Conservation (phyloP, 2,113 vertebrate genomes). For the Trogon melanurus region DNA sequence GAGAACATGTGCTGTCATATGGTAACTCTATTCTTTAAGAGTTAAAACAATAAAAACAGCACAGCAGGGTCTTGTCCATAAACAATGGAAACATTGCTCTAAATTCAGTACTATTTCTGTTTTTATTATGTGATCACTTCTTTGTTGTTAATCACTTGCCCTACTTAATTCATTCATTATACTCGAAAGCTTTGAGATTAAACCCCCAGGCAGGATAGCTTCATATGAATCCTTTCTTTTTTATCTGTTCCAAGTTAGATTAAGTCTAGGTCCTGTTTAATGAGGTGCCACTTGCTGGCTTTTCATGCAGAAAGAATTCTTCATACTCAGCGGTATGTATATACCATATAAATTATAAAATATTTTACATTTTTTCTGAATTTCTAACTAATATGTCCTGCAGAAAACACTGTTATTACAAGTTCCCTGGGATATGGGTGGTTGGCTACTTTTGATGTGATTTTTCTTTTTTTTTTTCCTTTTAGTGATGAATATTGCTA, state of each 20-base stretch:
- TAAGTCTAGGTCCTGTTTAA: conserved; percentile 83
- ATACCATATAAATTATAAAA: conserved; percentile 80
- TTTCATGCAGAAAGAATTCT: conserved; percentile 78
- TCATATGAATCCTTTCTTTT: conserved; percentile 77
- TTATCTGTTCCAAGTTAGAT: conserved; percentile 80
- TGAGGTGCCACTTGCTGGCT: conserved; percentile 80
- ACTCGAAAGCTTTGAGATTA: conserved; percentile 77
- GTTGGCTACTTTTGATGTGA: conserved; percentile 73
- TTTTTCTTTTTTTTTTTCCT: conserved; percentile 40
- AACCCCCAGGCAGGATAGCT: conserved; percentile 77
- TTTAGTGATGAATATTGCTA: background rate
- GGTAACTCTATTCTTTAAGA: conserved; percentile 17
- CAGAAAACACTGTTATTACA: conserved; percentile 78
- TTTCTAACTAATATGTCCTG: conserved; percentile 72
- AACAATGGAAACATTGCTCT: conserved; percentile 71
- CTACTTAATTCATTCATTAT: conserved; percentile 81
- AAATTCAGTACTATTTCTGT: conserved; percentile 74
- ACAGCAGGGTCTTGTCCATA: conserved; percentile 57
- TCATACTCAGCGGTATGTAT: conserved; percentile 76
- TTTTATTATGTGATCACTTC: conserved; percentile 70
- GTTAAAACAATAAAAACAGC: conserved; percentile 59
- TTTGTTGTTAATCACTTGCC: conserved; percentile 83
- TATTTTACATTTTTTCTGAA: conserved; percentile 67
- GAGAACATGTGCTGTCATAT: background rate
- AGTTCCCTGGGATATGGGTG: conserved; percentile 69